phyloP scores from a whole-genome alignment of 2,888 invertebrate species.

The Agrotis segetum region DNA sequence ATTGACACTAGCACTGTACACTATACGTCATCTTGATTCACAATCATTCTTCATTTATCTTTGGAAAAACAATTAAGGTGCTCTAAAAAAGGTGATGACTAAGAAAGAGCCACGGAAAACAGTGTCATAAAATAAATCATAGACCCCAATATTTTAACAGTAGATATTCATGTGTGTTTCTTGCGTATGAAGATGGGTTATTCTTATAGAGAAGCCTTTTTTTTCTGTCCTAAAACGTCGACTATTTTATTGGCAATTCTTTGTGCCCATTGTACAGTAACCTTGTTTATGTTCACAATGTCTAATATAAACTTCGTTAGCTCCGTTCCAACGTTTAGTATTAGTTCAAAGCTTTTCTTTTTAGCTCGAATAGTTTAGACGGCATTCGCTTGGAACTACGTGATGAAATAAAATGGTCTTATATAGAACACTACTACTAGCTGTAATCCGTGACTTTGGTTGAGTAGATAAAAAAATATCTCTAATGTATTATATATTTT shows the following conservation, averaged over 20 bases:
- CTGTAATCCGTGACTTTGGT: background rate
- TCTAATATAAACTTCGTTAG: slow-evolving; percentile 45
- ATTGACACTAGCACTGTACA: too few species aligned
- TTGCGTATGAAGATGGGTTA: background rate
- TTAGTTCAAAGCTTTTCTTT: slow-evolving; percentile 21
- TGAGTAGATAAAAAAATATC: too few species aligned
- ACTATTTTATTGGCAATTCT: slow-evolving; percentile 38
- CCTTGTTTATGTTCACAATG: slow-evolving; percentile 34
- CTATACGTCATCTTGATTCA: too few species aligned
- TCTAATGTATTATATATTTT: too few species aligned
- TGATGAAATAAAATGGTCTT: slow-evolving; percentile 20
- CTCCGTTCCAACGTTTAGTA: slow-evolving; percentile 14
- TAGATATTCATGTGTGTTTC: background rate
- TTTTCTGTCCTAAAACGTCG: background rate
- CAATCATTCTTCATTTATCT: too few species aligned
- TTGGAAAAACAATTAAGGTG: too few species aligned
- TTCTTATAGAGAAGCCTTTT: background rate
- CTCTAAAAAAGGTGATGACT: too few species aligned
- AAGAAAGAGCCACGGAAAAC: background rate
- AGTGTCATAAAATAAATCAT: background rate
- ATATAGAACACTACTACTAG: background rate
- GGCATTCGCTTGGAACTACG: background rate
- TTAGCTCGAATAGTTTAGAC: background rate
- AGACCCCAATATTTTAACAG: background rate
- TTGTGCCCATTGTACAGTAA: slow-evolving; percentile 39